Evolutionary conservation across 2,888 invertebrate species (phyloP).

Genomic region (Pheosia tremula): DNA sequence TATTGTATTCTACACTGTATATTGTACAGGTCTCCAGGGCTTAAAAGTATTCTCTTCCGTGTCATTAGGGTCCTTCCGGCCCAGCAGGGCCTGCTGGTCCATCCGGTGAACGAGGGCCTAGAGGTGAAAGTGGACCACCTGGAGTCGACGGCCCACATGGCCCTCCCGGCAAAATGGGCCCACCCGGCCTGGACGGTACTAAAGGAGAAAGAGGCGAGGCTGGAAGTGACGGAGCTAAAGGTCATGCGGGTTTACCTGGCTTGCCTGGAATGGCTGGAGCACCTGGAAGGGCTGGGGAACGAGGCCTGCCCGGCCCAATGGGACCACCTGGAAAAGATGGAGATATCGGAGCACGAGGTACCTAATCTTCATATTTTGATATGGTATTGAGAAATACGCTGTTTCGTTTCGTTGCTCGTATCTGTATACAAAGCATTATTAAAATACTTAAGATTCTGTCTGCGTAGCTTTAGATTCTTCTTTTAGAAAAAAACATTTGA

Average conservation of each 20-base stretch:
- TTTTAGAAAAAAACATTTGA: too few relatives aligned
- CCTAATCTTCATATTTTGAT: constrained; percentile 13
- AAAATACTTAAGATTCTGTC: background rate
- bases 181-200: constrained; percentile 89
- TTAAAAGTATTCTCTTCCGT: background rate
- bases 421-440: background rate
- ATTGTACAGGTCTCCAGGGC: background rate
- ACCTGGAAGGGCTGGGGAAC: constrained; percentile 87
- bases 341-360: constrained; percentile 89
- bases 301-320: constrained; percentile 85
- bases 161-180: constrained; percentile 90
- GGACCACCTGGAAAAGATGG: constrained; percentile 92
- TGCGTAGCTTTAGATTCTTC: background rate
- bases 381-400: background rate
- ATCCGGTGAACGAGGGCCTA: constrained; percentile 88
- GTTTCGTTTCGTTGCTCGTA: background rate
- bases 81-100: constrained; percentile 87
- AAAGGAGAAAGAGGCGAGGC: constrained; percentile 86
- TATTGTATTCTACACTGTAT: too few relatives aligned
- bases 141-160: constrained; percentile 92
- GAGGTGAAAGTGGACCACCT: constrained; percentile 89
- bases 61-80: constrained; percentile 87
- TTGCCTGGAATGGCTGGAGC: constrained; percentile 91
- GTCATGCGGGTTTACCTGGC: constrained; percentile 93
- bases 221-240: constrained; percentile 91